phyloP scores from a whole-genome alignment of 2,113 vertebrate species.

The Sphyrna mokarran region DNA sequence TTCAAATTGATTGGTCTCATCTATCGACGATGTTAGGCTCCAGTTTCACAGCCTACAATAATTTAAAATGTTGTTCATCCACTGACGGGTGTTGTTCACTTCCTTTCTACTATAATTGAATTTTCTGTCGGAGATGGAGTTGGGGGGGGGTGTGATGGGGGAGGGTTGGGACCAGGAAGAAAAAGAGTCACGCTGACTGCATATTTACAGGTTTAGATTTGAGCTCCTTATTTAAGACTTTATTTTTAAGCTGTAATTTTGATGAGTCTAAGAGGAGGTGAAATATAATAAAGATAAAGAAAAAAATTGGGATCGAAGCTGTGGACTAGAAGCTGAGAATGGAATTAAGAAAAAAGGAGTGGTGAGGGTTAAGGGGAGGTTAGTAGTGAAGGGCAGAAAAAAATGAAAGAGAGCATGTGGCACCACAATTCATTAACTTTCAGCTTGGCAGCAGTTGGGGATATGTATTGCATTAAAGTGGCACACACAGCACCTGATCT shows the following conservation, averaged over 20 bases:
- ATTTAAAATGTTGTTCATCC: slow-evolving; percentile 33
- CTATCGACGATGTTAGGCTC: slow-evolving; percentile 22
- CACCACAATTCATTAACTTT: slow-evolving; percentile 16
- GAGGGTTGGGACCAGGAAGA: neutral
- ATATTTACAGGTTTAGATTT: neutral
- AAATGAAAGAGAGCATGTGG: neutral
- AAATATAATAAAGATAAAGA: neutral
- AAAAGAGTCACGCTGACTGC: neutral
- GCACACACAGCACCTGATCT: neutral
- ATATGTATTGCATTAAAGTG: slow-evolving; percentile 19
- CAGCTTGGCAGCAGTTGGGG: neutral
- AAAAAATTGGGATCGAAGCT: neutral
- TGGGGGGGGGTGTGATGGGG: no score
- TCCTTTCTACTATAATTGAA: slow-evolving; percentile 31
- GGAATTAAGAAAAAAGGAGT: neutral
- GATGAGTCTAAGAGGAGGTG: neutral
- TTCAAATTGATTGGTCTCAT: slow-evolving; percentile 37
- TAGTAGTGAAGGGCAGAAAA: neutral
- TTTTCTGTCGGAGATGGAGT: neutral
- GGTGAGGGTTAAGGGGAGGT: no score
- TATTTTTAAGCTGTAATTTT: neutral
- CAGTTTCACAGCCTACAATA: slow-evolving; percentile 33
- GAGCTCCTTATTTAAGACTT: neutral
- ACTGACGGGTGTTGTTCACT: slow-evolving; percentile 4
- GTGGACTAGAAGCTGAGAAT: neutral